phyloP scores from a whole-genome alignment of 2,797 vertebrate genomes.

The Chromis chromis region DNA sequence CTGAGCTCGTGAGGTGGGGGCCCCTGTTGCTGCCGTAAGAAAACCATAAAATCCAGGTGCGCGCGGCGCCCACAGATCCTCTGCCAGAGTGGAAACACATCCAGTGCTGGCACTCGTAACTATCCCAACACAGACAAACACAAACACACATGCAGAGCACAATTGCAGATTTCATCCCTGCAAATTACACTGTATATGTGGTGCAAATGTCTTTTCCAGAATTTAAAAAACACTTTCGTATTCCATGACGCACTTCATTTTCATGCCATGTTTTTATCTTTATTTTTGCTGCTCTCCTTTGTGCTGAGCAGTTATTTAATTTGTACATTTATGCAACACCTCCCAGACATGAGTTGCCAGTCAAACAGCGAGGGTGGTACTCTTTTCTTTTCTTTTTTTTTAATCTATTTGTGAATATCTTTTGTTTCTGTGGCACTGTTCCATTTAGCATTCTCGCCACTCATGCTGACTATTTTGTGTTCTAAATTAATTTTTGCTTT shows the following conservation, averaged over 20 bases:
- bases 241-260: background rate
- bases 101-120: background rate
- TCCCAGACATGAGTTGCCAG: too few relatives aligned
- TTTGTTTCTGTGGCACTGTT: background rate
- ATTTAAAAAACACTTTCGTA: background rate
- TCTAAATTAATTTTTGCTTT: too few relatives aligned
- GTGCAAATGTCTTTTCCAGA: background rate
- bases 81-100: slow-evolving; percentile 50
- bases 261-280: background rate
- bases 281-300: background rate
- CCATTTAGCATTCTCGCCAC: too few relatives aligned
- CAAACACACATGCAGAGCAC: slow-evolving; percentile 2
- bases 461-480: too few relatives aligned
- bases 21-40: slow-evolving; percentile 56
- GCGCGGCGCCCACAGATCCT: slow-evolving; percentile 31
- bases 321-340: background rate
- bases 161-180: background rate
- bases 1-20: slow-evolving; percentile 53
- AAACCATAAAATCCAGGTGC: slow-evolving; percentile 77
- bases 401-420: background rate
- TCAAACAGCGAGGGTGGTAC: background rate
- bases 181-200: background rate
- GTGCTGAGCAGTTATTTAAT: background rate
- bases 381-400: too few relatives aligned
- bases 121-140: slow-evolving; percentile 8